Evolutionary conservation across 2,888 invertebrate genomes (phyloP).

Genomic region (Ophion slaviceki): DNA sequence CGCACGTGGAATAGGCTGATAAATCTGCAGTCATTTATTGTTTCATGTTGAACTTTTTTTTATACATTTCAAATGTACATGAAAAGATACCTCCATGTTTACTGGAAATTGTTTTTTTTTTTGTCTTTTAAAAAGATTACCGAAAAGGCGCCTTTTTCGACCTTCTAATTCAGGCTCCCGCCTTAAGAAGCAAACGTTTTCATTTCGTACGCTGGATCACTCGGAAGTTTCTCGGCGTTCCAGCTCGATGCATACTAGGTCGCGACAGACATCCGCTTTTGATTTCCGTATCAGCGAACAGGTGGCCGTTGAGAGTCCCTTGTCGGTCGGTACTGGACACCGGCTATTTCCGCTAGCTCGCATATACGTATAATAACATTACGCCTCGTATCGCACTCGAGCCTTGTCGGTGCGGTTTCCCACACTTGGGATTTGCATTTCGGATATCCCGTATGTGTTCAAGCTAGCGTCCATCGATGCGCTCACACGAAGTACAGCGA

Average conservation of each 20-base stretch:
- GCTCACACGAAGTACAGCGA: constrained; percentile 1
- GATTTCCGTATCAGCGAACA: constrained; percentile 79
- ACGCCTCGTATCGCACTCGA: constrained; percentile 23
- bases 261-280: constrained; percentile 82
- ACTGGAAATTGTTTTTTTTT: too few species aligned
- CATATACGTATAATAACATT: neutral
- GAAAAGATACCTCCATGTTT: too few species aligned
- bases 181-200: neutral
- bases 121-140: too few species aligned
- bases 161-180: too few species aligned
- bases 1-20: too few species aligned
- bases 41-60: too few species aligned
- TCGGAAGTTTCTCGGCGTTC: constrained; percentile 50
- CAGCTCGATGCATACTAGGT: constrained; percentile 77
- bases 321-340: constrained; percentile 55
- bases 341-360: constrained; percentile 61
- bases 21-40: too few species aligned
- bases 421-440: constrained; percentile 67
- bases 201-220: constrained; percentile 25
- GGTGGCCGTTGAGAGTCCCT: constrained; percentile 69
- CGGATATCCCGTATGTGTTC: constrained; percentile 64
- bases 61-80: too few species aligned
- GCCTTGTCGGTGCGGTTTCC: constrained; percentile 50
- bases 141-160: too few species aligned
- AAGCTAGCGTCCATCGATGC: constrained; percentile 40